Evolutionary conservation across 2,797 vertebrate species (phyloP), one percentile per base, ranked within the genome.

Genomic region (Betta splendens): DNA sequence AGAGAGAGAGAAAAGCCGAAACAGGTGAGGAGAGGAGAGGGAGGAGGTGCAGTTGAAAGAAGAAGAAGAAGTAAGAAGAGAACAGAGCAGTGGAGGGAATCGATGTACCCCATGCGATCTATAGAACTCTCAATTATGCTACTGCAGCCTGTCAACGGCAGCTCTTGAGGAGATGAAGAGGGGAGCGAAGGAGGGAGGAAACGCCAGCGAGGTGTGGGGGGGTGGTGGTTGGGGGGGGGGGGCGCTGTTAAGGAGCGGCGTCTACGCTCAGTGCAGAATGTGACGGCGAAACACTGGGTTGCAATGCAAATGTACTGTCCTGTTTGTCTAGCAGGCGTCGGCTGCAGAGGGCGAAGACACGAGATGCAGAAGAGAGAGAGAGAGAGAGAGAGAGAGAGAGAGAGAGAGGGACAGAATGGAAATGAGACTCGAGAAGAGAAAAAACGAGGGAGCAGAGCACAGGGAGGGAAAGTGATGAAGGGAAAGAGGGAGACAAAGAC

Each of bases 41-140:
- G 69, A 50, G 65, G 76, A 38, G 75, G 67, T 59, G 67, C 50
- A 60, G 74, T 54, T 64, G 76, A 76, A 72, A 71, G 72, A 51
- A 73, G 66, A 63, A 55, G 35, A 76, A 75, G 75, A 84, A 71
- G 72, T 51, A 73, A 66, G 63, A 55, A 35, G 76, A 75, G 75
- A 84, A 80, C 65, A 66, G 77, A 77, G 64, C 64, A 48, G 55
- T 51, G 69, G 69, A 69, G 62, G 82, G 74, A 85, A 89, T 87
- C 83, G 38, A 90, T 87, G 84, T 77, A 78, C 74, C 69, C 75
- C 71, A 72, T 72, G 79, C 66, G 77, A 87, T 85, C 86, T 77
- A 87, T 86, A 85, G 64, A 77, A 81, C 85, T 87, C 85, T 89
- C 87, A 88, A 88, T 90, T 86, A 90, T 89, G 80, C 77, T 73